Evolutionary conservation across 1,140 invertebrate genomes (phyloP), one percentile per base, ranked within the genome.

Genomic region (Parapsyche elsis): DNA sequence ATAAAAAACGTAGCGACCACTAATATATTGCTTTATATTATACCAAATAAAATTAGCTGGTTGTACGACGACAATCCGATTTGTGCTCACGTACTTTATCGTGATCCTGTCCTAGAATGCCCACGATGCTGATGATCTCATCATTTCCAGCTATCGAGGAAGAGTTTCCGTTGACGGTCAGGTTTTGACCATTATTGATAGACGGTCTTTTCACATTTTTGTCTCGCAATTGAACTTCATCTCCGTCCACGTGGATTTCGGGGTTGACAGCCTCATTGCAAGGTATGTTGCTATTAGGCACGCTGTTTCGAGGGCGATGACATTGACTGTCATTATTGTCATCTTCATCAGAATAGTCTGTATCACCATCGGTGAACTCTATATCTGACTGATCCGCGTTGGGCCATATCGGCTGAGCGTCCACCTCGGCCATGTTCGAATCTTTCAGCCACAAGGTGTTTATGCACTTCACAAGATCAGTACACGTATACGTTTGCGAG

Each of bases 331-430:
- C 46, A 0, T 75, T 46, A 2, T 76, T 46, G n/a, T 84, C 83
- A 61, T 88, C 88, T 59, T 88, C 87, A 5, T 87, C 88, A 0
- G 86, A 86, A 80, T 86, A 87, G 38, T 85, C 87, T 24, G 89
- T 88, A 81, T 89, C 88, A 5, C 85, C 88, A 61, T 88, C 88
- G 19, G 88, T 89, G 84, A 89, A 88, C 5, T 86, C 87, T 87
- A 87, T 76, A 86, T 87, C 53, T 87, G 85, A 21, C 86, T 84
- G 84, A 73, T 85, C 82, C 79, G 86, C 84, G n/a, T 61, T 49
- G 9, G 57, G 12, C 73, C 79, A 64, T 9, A 38, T 7, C 7
- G 53, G 49, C 23, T 73, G 73, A 24, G 79, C 12, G 12, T 76
- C 73, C 46, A 76, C 73, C n/a, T 76, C 73, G 10, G 71, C 71